Conservation (phyloP, 2,888 invertebrate genomes). For the Alloplasta piceator region DNA sequence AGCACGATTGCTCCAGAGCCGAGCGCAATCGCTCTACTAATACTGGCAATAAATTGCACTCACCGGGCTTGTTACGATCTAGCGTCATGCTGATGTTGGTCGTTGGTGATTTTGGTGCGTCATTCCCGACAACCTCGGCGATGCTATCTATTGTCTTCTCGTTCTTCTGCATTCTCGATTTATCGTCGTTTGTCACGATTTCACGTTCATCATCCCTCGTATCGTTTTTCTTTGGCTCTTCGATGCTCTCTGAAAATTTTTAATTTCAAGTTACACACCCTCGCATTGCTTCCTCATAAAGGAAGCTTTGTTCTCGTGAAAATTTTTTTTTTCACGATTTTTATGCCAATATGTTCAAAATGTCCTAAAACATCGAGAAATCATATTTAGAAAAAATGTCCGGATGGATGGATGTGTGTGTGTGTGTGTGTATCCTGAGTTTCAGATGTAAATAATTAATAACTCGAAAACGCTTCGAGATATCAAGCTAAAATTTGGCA, state of each 20-base stretch:
- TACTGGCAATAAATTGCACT: constrained; percentile 83
- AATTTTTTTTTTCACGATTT: no score
- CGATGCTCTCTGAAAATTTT: constrained; percentile 33
- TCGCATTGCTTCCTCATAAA: no score
- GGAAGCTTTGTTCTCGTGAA: no score
- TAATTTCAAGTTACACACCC: no score
- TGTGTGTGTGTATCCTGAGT: no score
- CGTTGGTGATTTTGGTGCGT: constrained; percentile 67
- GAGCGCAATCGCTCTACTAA: constrained; percentile 83
- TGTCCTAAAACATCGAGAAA: no score
- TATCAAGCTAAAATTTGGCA: no score
- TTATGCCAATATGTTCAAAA: no score
- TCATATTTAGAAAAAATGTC: no score
- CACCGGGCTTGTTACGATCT: constrained; percentile 84
- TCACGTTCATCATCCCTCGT: constrained; percentile 6
- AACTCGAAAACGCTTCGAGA: no score
- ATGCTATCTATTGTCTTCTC: constrained; percentile 58
- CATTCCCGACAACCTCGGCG: constrained; percentile 62
- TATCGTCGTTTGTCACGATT: constrained; percentile 37
- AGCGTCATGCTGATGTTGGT: constrained; percentile 81
- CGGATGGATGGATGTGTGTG: no score
- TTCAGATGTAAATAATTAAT: no score
- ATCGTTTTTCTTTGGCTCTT: constrained; percentile 26
- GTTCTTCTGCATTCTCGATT: constrained; percentile 27
- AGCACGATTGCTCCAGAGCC: constrained; percentile 79